Conservation (phyloP, 1,140 invertebrate species). For the Episyrphus balteatus region DNA sequence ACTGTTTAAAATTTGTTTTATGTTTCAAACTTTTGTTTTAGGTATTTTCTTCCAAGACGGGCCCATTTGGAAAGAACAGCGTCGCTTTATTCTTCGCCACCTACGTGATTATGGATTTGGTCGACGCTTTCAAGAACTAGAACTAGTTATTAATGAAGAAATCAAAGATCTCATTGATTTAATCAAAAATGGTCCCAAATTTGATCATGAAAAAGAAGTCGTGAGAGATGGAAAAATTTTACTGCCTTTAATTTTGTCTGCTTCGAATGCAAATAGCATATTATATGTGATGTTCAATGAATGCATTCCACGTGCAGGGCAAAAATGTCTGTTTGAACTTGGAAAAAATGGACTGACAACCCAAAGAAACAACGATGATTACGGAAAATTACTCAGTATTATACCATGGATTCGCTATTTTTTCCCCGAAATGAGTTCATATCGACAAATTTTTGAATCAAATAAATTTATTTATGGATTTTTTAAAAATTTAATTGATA, state of each 20-base stretch:
- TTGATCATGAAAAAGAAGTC: slow-evolving; percentile 39
- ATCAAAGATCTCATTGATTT: slow-evolving; percentile 44
- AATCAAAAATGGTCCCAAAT: slow-evolving; percentile 41
- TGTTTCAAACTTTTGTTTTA: slow-evolving; percentile 18
- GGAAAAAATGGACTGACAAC: slow-evolving; percentile 37
- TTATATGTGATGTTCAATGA: slow-evolving; percentile 39
- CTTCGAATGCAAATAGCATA: slow-evolving; percentile 40
- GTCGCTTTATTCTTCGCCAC: slow-evolving; percentile 55
- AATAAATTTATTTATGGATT: slow-evolving; percentile 26
- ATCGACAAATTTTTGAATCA: slow-evolving; percentile 35
- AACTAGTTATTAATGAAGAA: slow-evolving; percentile 41
- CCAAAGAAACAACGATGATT: slow-evolving; percentile 40
- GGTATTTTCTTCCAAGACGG: slow-evolving; percentile 59
- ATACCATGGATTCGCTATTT: slow-evolving; percentile 49
- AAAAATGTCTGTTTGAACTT: slow-evolving; percentile 28
- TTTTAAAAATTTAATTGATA: slow-evolving; percentile 36
- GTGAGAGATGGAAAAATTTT: slow-evolving; percentile 38
- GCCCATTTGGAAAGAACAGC: slow-evolving; percentile 56
- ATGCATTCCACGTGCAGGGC: slow-evolving; percentile 36
- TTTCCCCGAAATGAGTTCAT: slow-evolving; percentile 45
- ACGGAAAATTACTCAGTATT: slow-evolving; percentile 44
- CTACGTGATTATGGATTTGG: slow-evolving; percentile 66
- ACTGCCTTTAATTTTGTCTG: slow-evolving; percentile 38
- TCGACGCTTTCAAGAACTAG: slow-evolving; percentile 43
- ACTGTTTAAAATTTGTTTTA: too few species aligned